Evolutionary conservation across 2,888 invertebrate genomes (phyloP), one percentile per base, ranked within the genome.

Genomic region (Lasiommata megera): DNA sequence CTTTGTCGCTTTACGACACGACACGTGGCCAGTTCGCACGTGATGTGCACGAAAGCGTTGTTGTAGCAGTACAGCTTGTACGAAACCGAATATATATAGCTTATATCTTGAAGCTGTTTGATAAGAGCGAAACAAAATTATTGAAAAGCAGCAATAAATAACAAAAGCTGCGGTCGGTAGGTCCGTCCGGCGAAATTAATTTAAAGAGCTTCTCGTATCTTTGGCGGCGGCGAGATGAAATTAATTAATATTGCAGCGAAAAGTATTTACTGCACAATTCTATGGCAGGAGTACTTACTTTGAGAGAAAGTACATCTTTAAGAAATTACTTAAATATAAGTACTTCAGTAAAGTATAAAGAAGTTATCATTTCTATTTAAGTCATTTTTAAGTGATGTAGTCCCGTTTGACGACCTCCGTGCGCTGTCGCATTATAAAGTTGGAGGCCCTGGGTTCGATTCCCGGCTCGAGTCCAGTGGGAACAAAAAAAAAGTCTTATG

Each of bases 161-260:
- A 47, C 34, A 17, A 47, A 17, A 47, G 46, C 31, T 17, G 31
- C 14, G 46, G 46, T 47, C 31, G 34, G 31, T 17, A 3, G 8
- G 1, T n/a, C 17, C 16, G 31, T n/a, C n/a, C n/a, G 34, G 34
- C 17, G 34, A 34, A 47, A 34, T 47, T 47, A 34, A 47, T 47
- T 47, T 47, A 6, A 47, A 3, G n/a, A 34, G 34, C 16, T 36
- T 34, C 34, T 28, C 23, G 28, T 29, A 29, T 8, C 18, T 34
- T 17, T 3, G n/a, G 28, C 43, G 16, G n/a, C 17, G 34, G 34
- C n/a, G 34, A 18, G 17, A 17, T 18, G 34, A 47, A 47, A 47
- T 47, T 47, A 47, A 47, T 47, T 47, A 47, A 47, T 47, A 34
- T 36, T 47, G 47, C 47, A 47, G n/a, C 16, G 47, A 36, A 29